phyloP scores from a whole-genome alignment of 2,113 vertebrate species.

The Lanius collurio region DNA sequence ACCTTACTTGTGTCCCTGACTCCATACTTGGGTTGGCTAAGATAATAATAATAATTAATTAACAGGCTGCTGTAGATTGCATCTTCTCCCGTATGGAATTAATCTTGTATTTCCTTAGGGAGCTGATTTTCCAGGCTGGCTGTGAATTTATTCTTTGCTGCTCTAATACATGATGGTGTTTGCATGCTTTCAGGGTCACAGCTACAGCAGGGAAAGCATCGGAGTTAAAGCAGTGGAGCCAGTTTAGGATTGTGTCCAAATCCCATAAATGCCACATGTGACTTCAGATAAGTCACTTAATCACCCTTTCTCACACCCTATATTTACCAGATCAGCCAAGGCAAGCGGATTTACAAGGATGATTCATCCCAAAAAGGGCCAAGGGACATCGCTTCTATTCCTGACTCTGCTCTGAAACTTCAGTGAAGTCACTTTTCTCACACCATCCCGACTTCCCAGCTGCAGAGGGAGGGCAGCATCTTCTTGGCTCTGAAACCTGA shows the following conservation, averaged over 20 bases:
- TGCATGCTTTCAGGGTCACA: conserved; percentile 43
- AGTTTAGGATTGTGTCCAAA: conserved; percentile 62
- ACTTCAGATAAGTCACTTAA: conserved; percentile 67
- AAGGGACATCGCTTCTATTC: conserved; percentile 43
- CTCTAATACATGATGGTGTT: conserved; percentile 36
- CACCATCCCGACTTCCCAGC: neutral
- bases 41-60: conserved; percentile 67
- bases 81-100: conserved; percentile 46
- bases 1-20: conserved; percentile 48
- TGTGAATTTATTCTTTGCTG: conserved; percentile 26
- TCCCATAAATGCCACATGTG: conserved; percentile 63
- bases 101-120: conserved; percentile 61
- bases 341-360: conserved; percentile 57
- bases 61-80: conserved; percentile 59
- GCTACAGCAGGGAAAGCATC: neutral
- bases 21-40: conserved; percentile 41
- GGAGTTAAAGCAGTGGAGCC: conserved; percentile 21
- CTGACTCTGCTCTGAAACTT: conserved; percentile 32
- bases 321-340: conserved; percentile 59
- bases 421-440: conserved; percentile 21
- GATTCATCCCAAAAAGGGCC: conserved; percentile 63
- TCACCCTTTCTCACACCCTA: conserved; percentile 60
- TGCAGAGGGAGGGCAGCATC: neutral
- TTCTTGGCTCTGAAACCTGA: neutral
- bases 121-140: conserved; percentile 42